A percentile compares a stretch with the other conserved stretches of the same genome.
Conservation (phyloP, 2,797 vertebrate genomes). For the Enteromius fasciolatus region DNA sequence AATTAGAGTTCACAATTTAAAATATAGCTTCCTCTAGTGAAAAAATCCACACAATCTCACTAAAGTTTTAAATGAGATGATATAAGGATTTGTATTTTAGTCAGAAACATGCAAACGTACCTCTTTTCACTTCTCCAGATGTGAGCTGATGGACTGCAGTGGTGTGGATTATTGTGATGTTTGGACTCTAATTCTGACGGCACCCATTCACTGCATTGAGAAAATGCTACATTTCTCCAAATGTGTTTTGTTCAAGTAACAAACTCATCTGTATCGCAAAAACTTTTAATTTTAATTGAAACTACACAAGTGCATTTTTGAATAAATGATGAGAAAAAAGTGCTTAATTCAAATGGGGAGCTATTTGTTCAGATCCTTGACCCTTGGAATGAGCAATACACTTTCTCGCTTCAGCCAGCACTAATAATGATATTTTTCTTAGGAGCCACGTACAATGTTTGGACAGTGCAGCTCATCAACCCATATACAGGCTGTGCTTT, state of each 20-base stretch:
- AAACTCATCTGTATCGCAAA: background rate
- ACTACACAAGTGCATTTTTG: background rate
- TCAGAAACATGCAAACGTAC: background rate
- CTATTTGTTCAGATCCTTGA: background rate
- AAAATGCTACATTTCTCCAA: no score
- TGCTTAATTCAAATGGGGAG: background rate
- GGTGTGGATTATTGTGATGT: background rate
- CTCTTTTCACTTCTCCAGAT: background rate
- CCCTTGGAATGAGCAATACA: background rate
- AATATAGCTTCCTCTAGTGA: background rate
- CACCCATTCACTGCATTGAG: no score
- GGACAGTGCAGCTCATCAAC: conserved; percentile 21
- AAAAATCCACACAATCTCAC: background rate
- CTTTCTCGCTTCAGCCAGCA: background rate
- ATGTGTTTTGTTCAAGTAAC: no score
- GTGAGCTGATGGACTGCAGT: background rate
- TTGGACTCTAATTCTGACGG: no score
- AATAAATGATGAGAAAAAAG: background rate
- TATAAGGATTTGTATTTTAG: background rate
- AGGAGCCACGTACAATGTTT: conserved; percentile 24
- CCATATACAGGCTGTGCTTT: conserved; percentile 3
- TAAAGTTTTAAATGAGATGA: background rate
- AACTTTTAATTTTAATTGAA: background rate
- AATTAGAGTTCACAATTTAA: background rate
- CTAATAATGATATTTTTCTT: conserved; percentile 10